Conservation (phyloP, 2,888 invertebrate species). For the Ichneumoninae sp. region DNA sequence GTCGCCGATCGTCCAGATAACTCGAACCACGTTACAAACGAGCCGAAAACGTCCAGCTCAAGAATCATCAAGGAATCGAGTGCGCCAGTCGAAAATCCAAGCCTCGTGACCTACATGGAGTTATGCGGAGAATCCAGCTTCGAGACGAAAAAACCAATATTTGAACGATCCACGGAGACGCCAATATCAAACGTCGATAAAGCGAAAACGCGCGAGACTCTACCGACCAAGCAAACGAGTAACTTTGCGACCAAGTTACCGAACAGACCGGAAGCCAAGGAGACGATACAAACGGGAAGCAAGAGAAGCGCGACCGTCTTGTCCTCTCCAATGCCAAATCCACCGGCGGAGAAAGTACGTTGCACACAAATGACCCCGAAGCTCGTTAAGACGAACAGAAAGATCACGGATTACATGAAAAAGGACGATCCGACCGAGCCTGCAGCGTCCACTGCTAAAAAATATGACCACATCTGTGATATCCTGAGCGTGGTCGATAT, state of each 20-base stretch:
- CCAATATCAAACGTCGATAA: background rate
- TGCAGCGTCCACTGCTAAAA: constrained; percentile 53
- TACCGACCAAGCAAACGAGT: background rate
- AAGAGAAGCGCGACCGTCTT: constrained; percentile 63
- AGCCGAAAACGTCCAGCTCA: background rate
- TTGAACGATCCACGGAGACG: background rate
- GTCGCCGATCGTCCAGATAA: background rate
- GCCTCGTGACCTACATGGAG: background rate
- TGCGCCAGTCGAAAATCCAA: background rate
- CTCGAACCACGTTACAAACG: background rate
- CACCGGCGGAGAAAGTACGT: constrained; percentile 68
- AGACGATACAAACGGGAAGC: constrained; percentile 33
- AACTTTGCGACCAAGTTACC: background rate
- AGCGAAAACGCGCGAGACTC: background rate
- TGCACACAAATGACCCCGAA: constrained; percentile 67
- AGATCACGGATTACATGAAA: constrained; percentile 72
- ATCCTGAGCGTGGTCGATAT: constrained; percentile 69
- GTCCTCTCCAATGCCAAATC: constrained; percentile 61
- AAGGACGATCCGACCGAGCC: constrained; percentile 46
- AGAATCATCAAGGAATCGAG: background rate
- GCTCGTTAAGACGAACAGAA: constrained; percentile 52
- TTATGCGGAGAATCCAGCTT: background rate
- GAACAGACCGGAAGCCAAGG: background rate
- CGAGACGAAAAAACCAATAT: background rate
- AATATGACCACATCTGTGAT: constrained; percentile 75